These are phyloP conservation scores for Ciconia boyciana DNA, from an alignment of 2,113 vertebrate species.

Conservation along the genomic window DNA sequence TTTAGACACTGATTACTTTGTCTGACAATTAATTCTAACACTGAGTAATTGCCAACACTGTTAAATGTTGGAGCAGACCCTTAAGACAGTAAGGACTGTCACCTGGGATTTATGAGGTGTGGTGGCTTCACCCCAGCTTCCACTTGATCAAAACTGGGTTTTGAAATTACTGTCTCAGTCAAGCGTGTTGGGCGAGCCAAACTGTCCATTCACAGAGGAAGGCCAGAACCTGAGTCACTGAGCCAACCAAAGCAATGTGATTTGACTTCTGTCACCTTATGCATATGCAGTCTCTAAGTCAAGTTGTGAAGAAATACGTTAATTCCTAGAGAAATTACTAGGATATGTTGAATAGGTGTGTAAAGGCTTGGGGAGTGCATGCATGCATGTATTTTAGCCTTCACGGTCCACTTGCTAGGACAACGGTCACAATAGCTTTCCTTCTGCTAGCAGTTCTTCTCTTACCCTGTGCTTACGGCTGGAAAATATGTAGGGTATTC, in stretches of 20 bases:
- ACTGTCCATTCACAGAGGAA: background rate
- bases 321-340: background rate
- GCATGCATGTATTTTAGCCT: background rate
- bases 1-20: background rate
- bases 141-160: background rate
- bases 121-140: background rate
- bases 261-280: background rate
- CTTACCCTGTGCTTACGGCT: background rate
- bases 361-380: background rate
- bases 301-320: background rate
- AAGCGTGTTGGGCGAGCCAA: background rate
- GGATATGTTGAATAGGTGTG: background rate
- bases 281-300: background rate
- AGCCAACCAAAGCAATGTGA: background rate
- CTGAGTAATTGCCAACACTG: background rate
- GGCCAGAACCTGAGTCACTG: background rate
- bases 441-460: background rate
- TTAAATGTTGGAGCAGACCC: background rate
- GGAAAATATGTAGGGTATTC: background rate
- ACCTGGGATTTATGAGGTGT: background rate
- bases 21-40: background rate
- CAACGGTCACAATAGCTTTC: background rate
- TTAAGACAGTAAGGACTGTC: background rate
- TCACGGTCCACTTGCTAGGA: slow-evolving; percentile 4
- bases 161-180: background rate